Evolutionary conservation across 2,113 vertebrate genomes (phyloP), one percentile per base, ranked within the genome.

Genomic region (Pseudorectes ferrugineus): DNA sequence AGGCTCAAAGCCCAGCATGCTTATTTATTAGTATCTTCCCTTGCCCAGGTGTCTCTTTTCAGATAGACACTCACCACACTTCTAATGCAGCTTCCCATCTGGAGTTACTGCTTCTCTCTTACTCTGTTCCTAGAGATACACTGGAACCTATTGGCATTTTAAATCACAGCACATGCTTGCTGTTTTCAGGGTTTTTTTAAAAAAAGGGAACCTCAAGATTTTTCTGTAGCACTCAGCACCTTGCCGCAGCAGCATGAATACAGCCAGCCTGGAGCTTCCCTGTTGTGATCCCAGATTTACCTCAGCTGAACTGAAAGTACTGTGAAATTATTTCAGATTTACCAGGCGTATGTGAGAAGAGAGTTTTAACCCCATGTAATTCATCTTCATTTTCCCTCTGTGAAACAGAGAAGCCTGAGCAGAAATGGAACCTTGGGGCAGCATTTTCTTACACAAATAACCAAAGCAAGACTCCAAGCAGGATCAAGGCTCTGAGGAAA

Each of bases 21-120:
- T 96, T 94, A 94, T 97, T 95, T 96, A 93, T 91, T 85, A 72
- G 78, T 72, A 73, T 91, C 88, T 78, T 88, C 83, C 19, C 80
- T 93, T 40, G 35, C 78, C 96, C 97, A 97, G 93, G 94, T 97
- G 96, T 89, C 81, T 95, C 73, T 81, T 91, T 88, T 94, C 96
- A 92, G 88, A 91, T 33, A 36, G 67, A 92, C 90, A 78, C 72
- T 73, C 68, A 85, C 36, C 43, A 65, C 68, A 31, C 49, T 84
- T 58, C 29, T 20, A 42, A 73, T 36, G 80, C 85, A 68, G 57
- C 85, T 92, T 95, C 74, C 54, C 86, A 88, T 91, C 85, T 92
- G 93, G 94, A 93, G 67, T 73, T 23, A 24, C 70, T 58, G 89
- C 72, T 76, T 67, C 65, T 78, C 35, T 52, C 86, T 74, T 55